A percentile compares a stretch with the other conserved stretches of the same genome.
phyloP scores from a whole-genome alignment of 2,888 invertebrate species.

The Synergus gifuensis region DNA sequence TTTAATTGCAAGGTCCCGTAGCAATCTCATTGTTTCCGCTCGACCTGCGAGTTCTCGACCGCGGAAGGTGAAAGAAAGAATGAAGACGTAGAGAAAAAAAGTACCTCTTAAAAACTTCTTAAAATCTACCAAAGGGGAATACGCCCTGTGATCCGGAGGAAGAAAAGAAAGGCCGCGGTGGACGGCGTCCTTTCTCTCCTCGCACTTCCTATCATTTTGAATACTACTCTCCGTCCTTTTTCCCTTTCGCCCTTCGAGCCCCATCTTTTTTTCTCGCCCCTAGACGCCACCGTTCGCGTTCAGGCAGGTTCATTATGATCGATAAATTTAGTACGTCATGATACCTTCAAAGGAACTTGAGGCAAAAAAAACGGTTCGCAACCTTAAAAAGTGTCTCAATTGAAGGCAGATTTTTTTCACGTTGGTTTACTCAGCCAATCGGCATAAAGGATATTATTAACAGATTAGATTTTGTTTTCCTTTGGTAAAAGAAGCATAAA shows the following conservation, averaged over 20 bases:
- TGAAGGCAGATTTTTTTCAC: conserved; percentile 22
- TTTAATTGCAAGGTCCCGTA: conserved; percentile 72
- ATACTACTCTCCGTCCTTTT: conserved; percentile 42
- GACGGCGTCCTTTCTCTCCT: conserved; percentile 42
- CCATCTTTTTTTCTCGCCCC: conserved; percentile 42
- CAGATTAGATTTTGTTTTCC: background rate
- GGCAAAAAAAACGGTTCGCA: conserved; percentile 40
- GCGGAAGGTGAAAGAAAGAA: conserved; percentile 44
- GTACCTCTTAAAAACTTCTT: conserved; percentile 37
- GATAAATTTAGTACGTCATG: conserved; percentile 47
- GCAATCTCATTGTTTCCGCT: conserved; percentile 71
- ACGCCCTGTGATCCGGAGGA: conserved; percentile 45
- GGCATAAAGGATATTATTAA: background rate
- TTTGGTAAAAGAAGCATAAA: background rate
- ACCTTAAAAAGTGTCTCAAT: conserved; percentile 40
- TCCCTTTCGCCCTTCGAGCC: conserved; percentile 29
- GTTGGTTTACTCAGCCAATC: background rate
- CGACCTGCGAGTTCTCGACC: conserved; percentile 59
- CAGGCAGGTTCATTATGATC: conserved; percentile 49
- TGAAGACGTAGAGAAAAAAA: conserved; percentile 35
- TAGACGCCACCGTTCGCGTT: conserved; percentile 42
- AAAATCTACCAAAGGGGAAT: conserved; percentile 46
- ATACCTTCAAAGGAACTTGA: conserved; percentile 39
- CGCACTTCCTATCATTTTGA: conserved; percentile 45
- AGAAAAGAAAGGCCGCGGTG: conserved; percentile 33